Evolutionary conservation across 2,888 invertebrate genomes (phyloP).

Genomic region (Iphiclides podalirius): DNA sequence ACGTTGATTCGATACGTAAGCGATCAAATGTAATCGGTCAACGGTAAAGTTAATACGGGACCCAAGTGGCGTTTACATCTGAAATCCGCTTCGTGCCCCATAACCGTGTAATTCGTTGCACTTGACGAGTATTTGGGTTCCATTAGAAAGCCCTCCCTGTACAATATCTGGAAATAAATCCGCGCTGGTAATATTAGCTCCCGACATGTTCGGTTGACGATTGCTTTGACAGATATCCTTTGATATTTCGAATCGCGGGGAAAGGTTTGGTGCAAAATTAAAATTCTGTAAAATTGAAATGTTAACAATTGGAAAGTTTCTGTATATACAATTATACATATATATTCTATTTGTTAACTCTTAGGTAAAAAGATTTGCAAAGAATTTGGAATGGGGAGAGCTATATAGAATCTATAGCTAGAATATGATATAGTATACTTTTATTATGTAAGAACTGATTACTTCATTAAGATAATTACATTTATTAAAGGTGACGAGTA

Average conservation of each 20-base stretch:
- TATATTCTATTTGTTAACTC: too few relatives aligned
- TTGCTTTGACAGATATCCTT: background rate
- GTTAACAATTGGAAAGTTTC: too few relatives aligned
- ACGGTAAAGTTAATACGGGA: background rate
- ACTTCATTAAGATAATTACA: too few relatives aligned
- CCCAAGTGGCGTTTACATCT: slow-evolving; percentile 1
- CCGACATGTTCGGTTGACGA: background rate
- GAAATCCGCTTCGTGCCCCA: background rate
- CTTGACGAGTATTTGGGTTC: slow-evolving; percentile 26
- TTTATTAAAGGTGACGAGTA: too few relatives aligned
- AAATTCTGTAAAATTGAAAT: too few relatives aligned
- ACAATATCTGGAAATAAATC: slow-evolving; percentile 13
- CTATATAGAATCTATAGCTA: too few relatives aligned
- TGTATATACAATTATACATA: too few relatives aligned
- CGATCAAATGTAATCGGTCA: background rate
- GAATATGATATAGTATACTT: too few relatives aligned
- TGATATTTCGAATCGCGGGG: background rate
- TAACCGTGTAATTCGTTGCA: slow-evolving; percentile 24
- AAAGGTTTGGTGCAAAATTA: background rate
- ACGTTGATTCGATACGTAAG: background rate
- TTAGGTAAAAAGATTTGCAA: too few relatives aligned
- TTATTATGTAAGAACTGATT: too few relatives aligned
- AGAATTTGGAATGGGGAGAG: too few relatives aligned
- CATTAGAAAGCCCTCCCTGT: slow-evolving; percentile 19
- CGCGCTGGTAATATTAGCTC: background rate